Percentiles rank a stretch among this genome's conserved stretches.
These are phyloP conservation scores for Vanessa cardui DNA, from an alignment of 2,888 invertebrate species.

Conservation along the genomic window DNA sequence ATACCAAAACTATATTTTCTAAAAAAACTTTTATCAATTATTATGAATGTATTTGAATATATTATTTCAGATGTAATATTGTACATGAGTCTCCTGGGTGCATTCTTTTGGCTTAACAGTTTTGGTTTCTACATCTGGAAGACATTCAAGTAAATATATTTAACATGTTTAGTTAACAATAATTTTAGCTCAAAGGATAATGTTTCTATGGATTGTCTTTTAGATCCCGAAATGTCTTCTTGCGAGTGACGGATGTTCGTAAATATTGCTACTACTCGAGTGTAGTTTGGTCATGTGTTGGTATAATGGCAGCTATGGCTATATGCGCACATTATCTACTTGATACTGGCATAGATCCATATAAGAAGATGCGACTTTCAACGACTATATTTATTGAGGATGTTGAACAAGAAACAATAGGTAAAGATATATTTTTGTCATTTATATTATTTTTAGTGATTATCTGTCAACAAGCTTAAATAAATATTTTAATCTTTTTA, in stretches of 20 bases:
- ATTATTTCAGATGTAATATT: slow-evolving; percentile 87
- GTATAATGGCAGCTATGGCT: slow-evolving; percentile 87
- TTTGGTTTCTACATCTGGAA: slow-evolving; percentile 95
- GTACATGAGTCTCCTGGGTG: slow-evolving; percentile 89
- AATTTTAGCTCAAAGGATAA: not conserved
- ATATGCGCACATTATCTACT: slow-evolving; percentile 91
- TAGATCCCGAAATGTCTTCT: slow-evolving; percentile 91
- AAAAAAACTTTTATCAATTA: not conserved
- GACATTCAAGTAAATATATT: slow-evolving; percentile 86
- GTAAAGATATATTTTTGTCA: slow-evolving; percentile 55
- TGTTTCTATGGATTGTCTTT: slow-evolving; percentile 43
- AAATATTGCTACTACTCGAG: slow-evolving; percentile 94
- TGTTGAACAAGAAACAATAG: slow-evolving; percentile 88
- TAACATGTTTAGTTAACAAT: not conserved
- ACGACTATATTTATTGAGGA: slow-evolving; percentile 77
- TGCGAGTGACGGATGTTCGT: slow-evolving; percentile 91
- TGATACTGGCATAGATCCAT: slow-evolving; percentile 83
- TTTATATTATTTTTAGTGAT: slow-evolving; percentile 4
- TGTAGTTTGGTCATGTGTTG: slow-evolving; percentile 90
- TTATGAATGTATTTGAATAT: not conserved
- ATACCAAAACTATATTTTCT: too few species aligned
- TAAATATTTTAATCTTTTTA: slow-evolving; percentile 55
- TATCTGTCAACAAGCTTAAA: not conserved
- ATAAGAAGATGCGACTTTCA: slow-evolving; percentile 76
- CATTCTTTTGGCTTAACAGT: slow-evolving; percentile 94